Evolutionary conservation across 1,140 invertebrate species (phyloP), one percentile per base, ranked within the genome.

Genomic region (Zaprionus nigranus): DNA sequence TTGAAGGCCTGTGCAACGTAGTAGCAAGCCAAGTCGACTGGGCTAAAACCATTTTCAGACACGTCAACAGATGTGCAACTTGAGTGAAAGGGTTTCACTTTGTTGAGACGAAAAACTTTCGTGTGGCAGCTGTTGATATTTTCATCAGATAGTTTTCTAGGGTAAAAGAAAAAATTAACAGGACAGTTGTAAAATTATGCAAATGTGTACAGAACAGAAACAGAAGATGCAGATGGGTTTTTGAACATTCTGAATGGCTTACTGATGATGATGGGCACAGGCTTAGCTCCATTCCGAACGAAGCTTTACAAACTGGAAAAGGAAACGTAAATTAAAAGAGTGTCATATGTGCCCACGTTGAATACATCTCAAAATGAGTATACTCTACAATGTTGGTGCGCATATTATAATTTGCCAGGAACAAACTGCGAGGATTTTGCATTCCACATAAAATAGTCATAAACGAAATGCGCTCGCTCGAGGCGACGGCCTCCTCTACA

Each of bases 111-210:
- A 51, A 57, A 75, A 75, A 75, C 51, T 75, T 75, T 75, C 1
- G 7, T 5, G 59, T n/a, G 26, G 12, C 72, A 75, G 72, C 66
- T 75, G 72, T 57, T 75, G 54, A 49, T 28, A 53, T 58, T 63
- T 34, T 22, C 4, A 26, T 63, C 15, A 63, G 57, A n/a, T 57
- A 74, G 58, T 75, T 70, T 63, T n/a, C 13, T 58, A 40, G 62
- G 58, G 54, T 22, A 51, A 1, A 51, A 24, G 1, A 22, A 58
- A 59, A 70, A 58, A 75, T 75, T 75, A 56, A 51, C 72, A 69
- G 66, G 26, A 17, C 72, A 63, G 66, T 69, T 63, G 20, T 51
- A 70, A 58, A 63, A 63, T 58, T 75, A 75, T 75, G 72, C 59
- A 75, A 75, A 75, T 75, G 59, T 15, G 34, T 36, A 54, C 49